Evolutionary conservation across 1,140 invertebrate species (phyloP).

Genomic region (Babylonia areolata): DNA sequence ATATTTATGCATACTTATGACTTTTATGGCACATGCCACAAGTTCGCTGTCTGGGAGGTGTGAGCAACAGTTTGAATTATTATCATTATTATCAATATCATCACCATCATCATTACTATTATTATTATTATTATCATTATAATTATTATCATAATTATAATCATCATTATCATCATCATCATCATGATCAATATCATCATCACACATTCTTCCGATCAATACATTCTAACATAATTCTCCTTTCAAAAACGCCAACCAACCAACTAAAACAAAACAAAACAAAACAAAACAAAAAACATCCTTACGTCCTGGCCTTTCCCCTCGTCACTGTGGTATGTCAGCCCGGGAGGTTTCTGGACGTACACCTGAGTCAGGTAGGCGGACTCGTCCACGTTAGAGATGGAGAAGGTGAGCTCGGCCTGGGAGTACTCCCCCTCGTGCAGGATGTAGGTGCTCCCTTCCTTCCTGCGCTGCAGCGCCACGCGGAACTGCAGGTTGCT

Average conservation of each 20-base stretch:
- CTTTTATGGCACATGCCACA: too few species aligned
- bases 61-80: too few species aligned
- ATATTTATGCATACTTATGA: too few species aligned
- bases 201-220: too few species aligned
- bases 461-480: constrained; percentile 32
- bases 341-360: constrained; percentile 82
- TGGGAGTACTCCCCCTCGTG: constrained; percentile 20
- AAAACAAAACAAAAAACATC: constrained; percentile 1
- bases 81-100: too few species aligned
- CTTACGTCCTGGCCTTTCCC: constrained; percentile 52
- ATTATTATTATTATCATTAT: too few species aligned
- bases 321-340: constrained; percentile 85
- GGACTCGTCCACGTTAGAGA: constrained; percentile 89
- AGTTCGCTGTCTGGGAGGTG: too few species aligned
- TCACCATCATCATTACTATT: too few species aligned
- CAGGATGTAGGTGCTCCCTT: constrained; percentile 36
- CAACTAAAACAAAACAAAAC: constrained; percentile 17
- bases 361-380: constrained; percentile 93
- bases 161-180: too few species aligned
- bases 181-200: too few species aligned
- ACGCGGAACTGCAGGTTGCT: constrained; percentile 85
- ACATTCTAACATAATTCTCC: too few species aligned
- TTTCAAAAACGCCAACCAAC: constrained; percentile 26
- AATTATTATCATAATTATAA: too few species aligned
- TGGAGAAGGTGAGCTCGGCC: constrained; percentile 81